Percentiles rank a stretch among this genome's conserved stretches.
These are phyloP conservation scores for Chauna torquata DNA, from an alignment of 2,113 vertebrate genomes.

Conservation along the genomic window DNA sequence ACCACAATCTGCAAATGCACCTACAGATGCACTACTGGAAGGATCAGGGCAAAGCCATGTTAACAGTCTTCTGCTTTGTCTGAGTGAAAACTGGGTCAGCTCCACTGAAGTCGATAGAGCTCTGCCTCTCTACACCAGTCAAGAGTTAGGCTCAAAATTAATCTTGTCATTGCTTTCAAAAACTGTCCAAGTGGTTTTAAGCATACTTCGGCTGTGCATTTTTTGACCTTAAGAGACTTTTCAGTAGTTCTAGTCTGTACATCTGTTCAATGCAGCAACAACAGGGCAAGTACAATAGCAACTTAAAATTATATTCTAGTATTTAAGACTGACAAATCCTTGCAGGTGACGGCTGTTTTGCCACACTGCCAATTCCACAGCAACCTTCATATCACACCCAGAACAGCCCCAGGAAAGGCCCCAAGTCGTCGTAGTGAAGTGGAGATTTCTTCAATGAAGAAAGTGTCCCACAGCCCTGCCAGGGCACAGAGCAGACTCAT, in stretches of 20 bases:
- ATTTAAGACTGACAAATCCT: neutral
- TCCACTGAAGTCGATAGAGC: neutral
- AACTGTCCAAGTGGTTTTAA: neutral
- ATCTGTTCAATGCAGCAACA: constrained; percentile 12
- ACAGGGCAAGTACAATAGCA: constrained; percentile 11
- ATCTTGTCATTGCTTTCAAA: neutral
- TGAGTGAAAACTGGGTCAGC: neutral
- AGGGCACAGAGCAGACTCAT: neutral
- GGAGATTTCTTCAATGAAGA: neutral
- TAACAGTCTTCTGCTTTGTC: neutral
- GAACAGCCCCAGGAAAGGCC: neutral
- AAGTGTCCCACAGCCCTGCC: neutral
- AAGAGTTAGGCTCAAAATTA: neutral
- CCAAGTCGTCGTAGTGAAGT: neutral
- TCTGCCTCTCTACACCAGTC: neutral
- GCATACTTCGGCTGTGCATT: neutral
- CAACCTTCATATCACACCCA: neutral
- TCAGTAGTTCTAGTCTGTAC: neutral
- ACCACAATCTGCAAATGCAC: fast-evolving
- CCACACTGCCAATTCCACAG: neutral
- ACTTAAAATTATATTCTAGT: neutral
- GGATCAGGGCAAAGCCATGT: neutral
- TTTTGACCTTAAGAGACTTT: neutral
- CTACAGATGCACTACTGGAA: fast-evolving
- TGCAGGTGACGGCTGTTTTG: constrained; percentile 59